Evolutionary conservation across 2,888 invertebrate genomes (phyloP).

Genomic region (Clanis bilineata): DNA sequence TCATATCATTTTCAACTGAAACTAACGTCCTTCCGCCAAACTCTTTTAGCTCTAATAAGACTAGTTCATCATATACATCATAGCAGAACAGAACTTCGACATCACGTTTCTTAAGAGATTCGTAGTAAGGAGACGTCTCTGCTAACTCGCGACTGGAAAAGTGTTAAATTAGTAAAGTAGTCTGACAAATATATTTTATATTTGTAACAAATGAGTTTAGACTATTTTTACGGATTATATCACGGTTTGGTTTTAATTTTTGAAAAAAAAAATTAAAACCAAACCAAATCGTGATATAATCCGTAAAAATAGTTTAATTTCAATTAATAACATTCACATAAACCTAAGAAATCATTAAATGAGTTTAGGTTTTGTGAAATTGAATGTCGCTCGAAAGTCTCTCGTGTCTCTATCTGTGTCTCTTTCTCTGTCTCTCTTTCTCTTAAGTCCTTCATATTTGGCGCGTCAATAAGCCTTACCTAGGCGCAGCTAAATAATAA

Average conservation of each 20-base stretch:
- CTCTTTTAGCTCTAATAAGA: conserved; percentile 93
- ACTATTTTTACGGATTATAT: too few species aligned
- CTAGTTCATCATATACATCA: conserved; percentile 98
- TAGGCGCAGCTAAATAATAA: conserved; percentile 96
- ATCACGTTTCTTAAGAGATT: conserved; percentile 93
- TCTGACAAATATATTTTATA: neutral
- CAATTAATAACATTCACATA: too few species aligned
- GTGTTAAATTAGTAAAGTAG: neutral
- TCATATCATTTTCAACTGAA: conserved; percentile 97
- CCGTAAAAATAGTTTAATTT: too few species aligned
- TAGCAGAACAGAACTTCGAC: conserved; percentile 97
- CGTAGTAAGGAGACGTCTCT: conserved; percentile 97
- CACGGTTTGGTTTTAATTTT: too few species aligned
- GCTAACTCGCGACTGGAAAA: conserved; percentile 96
- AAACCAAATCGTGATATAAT: too few species aligned
- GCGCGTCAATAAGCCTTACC: conserved; percentile 75
- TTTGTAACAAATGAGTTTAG: too few species aligned
- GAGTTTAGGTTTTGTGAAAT: too few species aligned
- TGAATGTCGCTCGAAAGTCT: too few species aligned
- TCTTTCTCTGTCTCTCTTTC: too few species aligned
- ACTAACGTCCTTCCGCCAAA: conserved; percentile 89
- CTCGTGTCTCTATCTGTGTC: too few species aligned
- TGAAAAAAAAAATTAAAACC: too few species aligned
- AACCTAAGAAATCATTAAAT: too few species aligned
- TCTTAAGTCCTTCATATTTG: neutral